These are phyloP conservation scores for Stictocephala bisonia DNA, from an alignment of 2,888 invertebrate genomes.

Conservation along the genomic window DNA sequence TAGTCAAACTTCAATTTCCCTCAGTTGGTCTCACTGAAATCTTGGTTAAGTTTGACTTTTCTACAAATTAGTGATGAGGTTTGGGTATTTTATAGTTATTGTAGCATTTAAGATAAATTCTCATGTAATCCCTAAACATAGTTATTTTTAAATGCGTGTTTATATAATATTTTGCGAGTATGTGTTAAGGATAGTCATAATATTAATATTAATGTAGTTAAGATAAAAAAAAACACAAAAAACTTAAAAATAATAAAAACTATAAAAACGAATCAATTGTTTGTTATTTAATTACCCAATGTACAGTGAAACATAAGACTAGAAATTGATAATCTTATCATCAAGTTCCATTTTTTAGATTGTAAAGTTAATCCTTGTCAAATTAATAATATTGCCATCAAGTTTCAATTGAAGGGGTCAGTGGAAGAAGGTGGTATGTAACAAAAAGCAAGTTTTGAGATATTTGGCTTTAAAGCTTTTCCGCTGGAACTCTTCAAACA, in stretches of 20 bases:
- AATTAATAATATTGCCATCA: too few relatives aligned
- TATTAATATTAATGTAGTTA: slow-evolving; percentile 45
- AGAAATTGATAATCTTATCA: too few relatives aligned
- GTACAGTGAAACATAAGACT: too few relatives aligned
- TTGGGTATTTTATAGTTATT: slow-evolving; percentile 34
- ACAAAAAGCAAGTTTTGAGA: slow-evolving; percentile 33
- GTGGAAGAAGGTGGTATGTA: slow-evolving; percentile 35
- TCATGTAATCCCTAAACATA: slow-evolving; percentile 29
- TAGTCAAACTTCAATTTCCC: too few relatives aligned
- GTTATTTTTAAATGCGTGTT: slow-evolving; percentile 35
- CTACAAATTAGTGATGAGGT: slow-evolving; percentile 29
- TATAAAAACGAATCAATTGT: slow-evolving; percentile 29
- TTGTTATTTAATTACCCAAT: too few relatives aligned
- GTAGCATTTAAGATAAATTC: slow-evolving; percentile 27
- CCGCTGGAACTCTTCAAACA: slow-evolving; percentile 17
- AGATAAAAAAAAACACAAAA: slow-evolving; percentile 44
- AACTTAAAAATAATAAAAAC: slow-evolving; percentile 46
- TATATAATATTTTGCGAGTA: slow-evolving; percentile 42
- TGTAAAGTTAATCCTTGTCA: too few relatives aligned
- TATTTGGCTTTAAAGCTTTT: slow-evolving; percentile 24
- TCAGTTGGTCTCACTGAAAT: slow-evolving; percentile 34
- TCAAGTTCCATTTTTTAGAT: too few relatives aligned
- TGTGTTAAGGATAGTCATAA: slow-evolving; percentile 46
- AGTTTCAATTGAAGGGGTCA: slow-evolving; percentile 27
- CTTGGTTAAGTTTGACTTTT: slow-evolving; percentile 36